phyloP scores from a whole-genome alignment of 2,888 invertebrate species.

The Sminthurinus aureus region DNA sequence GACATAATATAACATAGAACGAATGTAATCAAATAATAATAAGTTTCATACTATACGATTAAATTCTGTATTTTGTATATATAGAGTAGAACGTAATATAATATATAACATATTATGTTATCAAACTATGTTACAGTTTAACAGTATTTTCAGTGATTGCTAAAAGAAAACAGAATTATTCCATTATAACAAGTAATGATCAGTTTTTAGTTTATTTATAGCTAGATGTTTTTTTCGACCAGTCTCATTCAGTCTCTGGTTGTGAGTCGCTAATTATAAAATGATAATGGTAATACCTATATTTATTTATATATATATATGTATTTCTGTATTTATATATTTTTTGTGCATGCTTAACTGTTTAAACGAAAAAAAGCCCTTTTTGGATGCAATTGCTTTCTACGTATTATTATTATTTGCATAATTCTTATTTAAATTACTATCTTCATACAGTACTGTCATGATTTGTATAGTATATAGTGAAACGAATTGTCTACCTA shows the following conservation, averaged over 20 bases:
- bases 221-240: slow-evolving; percentile 36
- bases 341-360: no score
- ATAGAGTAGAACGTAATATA: background rate
- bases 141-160: no score
- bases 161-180: background rate
- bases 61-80: background rate
- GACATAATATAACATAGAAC: no score
- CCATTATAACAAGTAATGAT: slow-evolving; percentile 25
- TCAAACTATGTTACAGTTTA: slow-evolving; percentile 32
- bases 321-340: no score
- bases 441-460: background rate
- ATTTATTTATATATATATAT: slow-evolving; percentile 10
- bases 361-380: no score
- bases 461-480: slow-evolving; percentile 21
- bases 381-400: no score
- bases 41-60: no score
- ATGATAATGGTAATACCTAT: background rate
- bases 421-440: no score
- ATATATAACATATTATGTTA: background rate
- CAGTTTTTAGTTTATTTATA: slow-evolving; percentile 38
- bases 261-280: slow-evolving; percentile 31
- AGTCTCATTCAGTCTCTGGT: slow-evolving; percentile 32
- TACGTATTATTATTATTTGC: no score
- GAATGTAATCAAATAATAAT: no score
- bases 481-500: slow-evolving; percentile 23